These are phyloP conservation scores for Luffia ferchaultella DNA, from an alignment of 2,888 invertebrate genomes.

Conservation along the genomic window DNA sequence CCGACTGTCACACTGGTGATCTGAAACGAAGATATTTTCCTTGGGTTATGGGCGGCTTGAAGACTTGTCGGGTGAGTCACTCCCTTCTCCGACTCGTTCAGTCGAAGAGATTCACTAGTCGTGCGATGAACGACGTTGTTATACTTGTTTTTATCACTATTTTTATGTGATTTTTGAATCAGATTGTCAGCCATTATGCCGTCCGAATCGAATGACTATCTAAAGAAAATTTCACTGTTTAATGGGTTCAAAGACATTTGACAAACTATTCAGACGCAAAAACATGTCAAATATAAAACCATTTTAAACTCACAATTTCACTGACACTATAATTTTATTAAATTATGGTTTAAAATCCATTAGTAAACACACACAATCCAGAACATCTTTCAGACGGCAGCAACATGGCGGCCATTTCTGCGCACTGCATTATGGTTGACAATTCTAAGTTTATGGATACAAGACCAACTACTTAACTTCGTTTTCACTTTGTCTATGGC, in stretches of 20 bases:
- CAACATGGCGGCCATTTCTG: slow-evolving; percentile 69
- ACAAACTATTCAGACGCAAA: slow-evolving; percentile 56
- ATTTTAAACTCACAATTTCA: slow-evolving; percentile 66
- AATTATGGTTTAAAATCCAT: slow-evolving; percentile 58
- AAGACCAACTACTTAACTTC: too few species aligned
- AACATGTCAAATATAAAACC: slow-evolving; percentile 57
- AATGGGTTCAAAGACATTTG: slow-evolving; percentile 65
- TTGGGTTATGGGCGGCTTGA: slow-evolving; percentile 65
- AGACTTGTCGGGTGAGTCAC: slow-evolving; percentile 63
- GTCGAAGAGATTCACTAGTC: slow-evolving; percentile 76
- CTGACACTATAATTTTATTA: slow-evolving; percentile 61
- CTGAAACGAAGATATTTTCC: slow-evolving; percentile 93
- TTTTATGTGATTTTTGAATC: slow-evolving; percentile 70
- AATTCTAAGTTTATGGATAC: slow-evolving; percentile 32
- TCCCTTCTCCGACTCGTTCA: slow-evolving; percentile 67
- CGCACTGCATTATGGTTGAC: slow-evolving; percentile 68
- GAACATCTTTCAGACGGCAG: slow-evolving; percentile 68
- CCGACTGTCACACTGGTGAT: slow-evolving; percentile 86
- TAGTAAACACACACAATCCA: slow-evolving; percentile 67
- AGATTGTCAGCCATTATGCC: slow-evolving; percentile 73
- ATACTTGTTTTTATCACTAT: slow-evolving; percentile 69
- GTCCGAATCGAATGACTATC: slow-evolving; percentile 67
- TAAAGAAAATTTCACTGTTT: slow-evolving; percentile 67
- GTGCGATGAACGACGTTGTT: slow-evolving; percentile 73
- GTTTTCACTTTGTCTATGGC: too few species aligned